Evolutionary conservation across 2,113 vertebrate genomes (phyloP), one percentile per base, ranked within the genome.

Genomic region (Phoenicopterus ruber): DNA sequence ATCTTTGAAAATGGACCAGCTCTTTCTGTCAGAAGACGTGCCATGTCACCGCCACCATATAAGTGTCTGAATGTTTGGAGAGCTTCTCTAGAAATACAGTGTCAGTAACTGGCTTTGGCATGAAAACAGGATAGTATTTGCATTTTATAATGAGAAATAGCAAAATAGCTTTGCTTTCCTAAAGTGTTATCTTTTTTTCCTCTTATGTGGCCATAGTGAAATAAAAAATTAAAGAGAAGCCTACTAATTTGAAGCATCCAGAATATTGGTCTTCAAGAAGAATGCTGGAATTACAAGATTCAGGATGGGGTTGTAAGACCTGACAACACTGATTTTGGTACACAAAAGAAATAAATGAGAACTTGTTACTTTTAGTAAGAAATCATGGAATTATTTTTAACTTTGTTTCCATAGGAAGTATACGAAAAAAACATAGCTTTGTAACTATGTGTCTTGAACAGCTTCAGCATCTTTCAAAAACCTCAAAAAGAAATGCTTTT

Each of bases 21-120:
- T 54, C 10, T 7, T 57, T 46, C 57, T 58, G 20, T 40, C 34
- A 66, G 38, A 50, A 57, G 11, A 25, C 11, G 29, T 50, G 8
- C 8, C 1, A 0, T 32, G 13, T 36, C 5, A 4, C 12, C 6
- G 8, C 5, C 10, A 13, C 38, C 34, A 18, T 8, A 12, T 13
- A n/a, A 44, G 15, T 11, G 11, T 58, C n/a, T 67, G 46, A 72
- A 32, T 36, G 6, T 71, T 52, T 71, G 24, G 38, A 63, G 44
- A 46, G 8, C 16, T 63, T 46, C 15, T 70, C 38, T 52, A 20
- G 52, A 46, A 52, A 50, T 49, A 47, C 17, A 42, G 26, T 34
- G 42, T 57, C n/a, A 63, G 36, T 38, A 82, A 57, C 55, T 28
- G 49, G 15, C 26, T 87, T 57, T 2, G 6, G 5, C 32, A 25